These are phyloP conservation scores for Gnathonemus echidnorhynchus DNA, from an alignment of 2,113 vertebrate species.

Conservation along the genomic window DNA sequence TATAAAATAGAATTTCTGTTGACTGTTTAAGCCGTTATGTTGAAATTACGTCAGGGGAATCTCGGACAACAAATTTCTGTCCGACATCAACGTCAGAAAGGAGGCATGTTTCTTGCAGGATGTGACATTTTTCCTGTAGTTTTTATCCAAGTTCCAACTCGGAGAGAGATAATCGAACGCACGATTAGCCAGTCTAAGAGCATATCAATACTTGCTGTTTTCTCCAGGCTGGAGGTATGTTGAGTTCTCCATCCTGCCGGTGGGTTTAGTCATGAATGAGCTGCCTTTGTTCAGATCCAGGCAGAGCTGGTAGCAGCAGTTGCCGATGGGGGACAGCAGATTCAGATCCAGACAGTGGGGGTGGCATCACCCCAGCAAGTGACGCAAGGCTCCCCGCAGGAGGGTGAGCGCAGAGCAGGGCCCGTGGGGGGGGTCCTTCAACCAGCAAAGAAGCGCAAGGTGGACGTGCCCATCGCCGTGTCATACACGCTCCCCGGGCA, in stretches of 20 bases:
- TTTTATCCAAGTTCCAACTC: no score
- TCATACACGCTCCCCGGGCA: conserved; percentile 92
- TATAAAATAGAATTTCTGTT: no score
- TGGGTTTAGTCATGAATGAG: neutral
- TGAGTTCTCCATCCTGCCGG: neutral
- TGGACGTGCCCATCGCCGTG: conserved; percentile 90
- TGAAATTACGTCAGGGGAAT: no score
- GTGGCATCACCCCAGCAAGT: conserved; percentile 62
- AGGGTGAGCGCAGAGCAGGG: conserved; percentile 71
- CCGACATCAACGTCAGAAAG: no score
- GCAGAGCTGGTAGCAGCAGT: conserved; percentile 84
- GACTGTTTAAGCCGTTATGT: no score
- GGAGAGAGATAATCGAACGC: no score
- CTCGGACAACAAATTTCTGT: no score
- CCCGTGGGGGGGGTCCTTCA: conserved; percentile 82
- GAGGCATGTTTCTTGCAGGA: no score
- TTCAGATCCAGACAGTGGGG: conserved; percentile 91
- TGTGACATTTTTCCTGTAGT: no score
- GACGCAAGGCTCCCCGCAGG: conserved; percentile 76
- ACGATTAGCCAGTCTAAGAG: neutral
- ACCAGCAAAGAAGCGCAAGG: conserved; percentile 96
- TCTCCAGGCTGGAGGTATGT: neutral
- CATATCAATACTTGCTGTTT: neutral
- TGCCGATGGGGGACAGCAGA: conserved; percentile 78
- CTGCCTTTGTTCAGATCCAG: conserved; percentile 65